Evolutionary conservation across 1,140 invertebrate genomes (phyloP).

Genomic region (Drosophila neocordata): DNA sequence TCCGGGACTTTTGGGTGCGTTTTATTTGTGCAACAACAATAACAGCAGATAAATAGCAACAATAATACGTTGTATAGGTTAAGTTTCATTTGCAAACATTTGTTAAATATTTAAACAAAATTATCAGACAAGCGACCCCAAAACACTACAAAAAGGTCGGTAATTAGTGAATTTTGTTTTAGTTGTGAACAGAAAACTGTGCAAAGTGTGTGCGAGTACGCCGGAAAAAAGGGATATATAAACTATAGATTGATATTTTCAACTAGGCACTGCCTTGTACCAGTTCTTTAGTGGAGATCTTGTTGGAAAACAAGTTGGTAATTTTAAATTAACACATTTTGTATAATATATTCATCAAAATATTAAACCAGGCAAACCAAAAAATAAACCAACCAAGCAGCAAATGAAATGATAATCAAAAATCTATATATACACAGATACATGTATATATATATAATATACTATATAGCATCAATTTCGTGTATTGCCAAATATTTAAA

Average conservation of each 20-base stretch:
- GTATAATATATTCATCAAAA: conserved; percentile 57
- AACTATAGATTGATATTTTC: conserved; percentile 1
- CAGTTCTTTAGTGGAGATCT: conserved; percentile 43
- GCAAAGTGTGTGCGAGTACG: conserved; percentile 3
- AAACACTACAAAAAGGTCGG: conserved; percentile 68
- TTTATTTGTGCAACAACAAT: conserved; percentile 33
- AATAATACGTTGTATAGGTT: conserved; percentile 42
- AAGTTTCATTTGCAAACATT: conserved; percentile 68
- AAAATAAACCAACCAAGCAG: conserved; percentile 17
- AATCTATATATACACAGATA: conserved; percentile 36
- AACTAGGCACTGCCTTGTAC: conserved; percentile 50
- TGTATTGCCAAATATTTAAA: conserved; percentile 64
- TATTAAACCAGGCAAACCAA: conserved; percentile 43
- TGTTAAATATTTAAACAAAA: conserved; percentile 79
- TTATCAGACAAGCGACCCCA: conserved; percentile 55
- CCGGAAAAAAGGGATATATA: conserved; percentile 6
- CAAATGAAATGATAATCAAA: conserved; percentile 47
- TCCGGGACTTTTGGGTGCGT: conserved; percentile 40
- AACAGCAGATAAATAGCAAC: conserved; percentile 1
- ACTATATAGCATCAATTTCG: neutral
- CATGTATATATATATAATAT: neutral
- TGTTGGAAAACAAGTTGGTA: conserved; percentile 70
- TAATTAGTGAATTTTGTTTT: conserved; percentile 66
- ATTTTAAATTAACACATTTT: conserved; percentile 64
- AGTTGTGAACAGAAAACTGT: conserved; percentile 40